Percentiles rank a stretch among this genome's conserved stretches.
Evolutionary conservation across 2,113 vertebrate species (phyloP).

Genomic region (Gobius niger): DNA sequence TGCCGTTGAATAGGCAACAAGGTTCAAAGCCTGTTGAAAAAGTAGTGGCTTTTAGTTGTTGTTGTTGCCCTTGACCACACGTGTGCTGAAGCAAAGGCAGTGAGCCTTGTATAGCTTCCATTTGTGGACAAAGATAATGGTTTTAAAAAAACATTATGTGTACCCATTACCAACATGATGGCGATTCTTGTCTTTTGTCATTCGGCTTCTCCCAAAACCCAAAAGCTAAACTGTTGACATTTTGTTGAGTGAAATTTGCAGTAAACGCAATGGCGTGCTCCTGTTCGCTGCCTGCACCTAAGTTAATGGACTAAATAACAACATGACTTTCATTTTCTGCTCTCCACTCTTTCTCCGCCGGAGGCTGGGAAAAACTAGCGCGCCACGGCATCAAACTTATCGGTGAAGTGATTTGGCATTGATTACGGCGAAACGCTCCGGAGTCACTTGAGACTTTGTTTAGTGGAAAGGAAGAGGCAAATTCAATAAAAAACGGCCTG

Average conservation of each 20-base stretch:
- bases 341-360: slow-evolving; percentile 21
- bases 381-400: slow-evolving; percentile 7
- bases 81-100: too few relatives aligned
- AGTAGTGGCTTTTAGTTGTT: too few relatives aligned
- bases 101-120: too few relatives aligned
- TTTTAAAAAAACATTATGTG: too few relatives aligned
- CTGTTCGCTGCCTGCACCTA: slow-evolving; percentile 8
- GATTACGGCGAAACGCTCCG: slow-evolving; percentile 15
- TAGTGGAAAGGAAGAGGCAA: not conserved
- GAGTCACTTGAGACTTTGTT: not conserved
- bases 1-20: too few relatives aligned
- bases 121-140: too few relatives aligned
- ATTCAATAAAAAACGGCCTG: slow-evolving; percentile 40
- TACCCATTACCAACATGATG: too few relatives aligned
- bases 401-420: slow-evolving; percentile 27
- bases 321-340: slow-evolving; percentile 37
- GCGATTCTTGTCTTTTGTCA: too few relatives aligned
- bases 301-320: slow-evolving; percentile 42
- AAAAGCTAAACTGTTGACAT: not conserved
- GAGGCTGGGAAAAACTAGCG: slow-evolving; percentile 19
- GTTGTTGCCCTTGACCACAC: too few relatives aligned
- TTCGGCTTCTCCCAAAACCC: not conserved
- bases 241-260: slow-evolving; percentile 11
- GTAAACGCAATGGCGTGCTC: not conserved
- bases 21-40: too few relatives aligned